Percentiles rank a stretch among this genome's conserved stretches.
Conservation (phyloP, 2,113 vertebrate species). For the Diphyllodes magnificus region DNA sequence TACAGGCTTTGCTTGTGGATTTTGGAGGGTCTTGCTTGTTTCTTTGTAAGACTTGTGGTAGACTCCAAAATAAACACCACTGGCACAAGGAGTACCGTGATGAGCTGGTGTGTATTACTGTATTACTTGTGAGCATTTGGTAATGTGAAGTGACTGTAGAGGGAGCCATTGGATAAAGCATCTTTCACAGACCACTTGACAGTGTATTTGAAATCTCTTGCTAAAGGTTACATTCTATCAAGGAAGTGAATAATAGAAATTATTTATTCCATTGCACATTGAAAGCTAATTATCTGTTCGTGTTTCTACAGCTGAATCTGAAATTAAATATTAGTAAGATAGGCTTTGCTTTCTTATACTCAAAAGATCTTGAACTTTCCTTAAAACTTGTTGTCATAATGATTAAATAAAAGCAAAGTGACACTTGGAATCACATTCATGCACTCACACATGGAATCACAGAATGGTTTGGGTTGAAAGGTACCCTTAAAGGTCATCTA, state of each 20-base stretch:
- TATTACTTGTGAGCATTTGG: background rate
- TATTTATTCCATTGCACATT: background rate
- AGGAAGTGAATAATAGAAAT: background rate
- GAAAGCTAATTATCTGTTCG: background rate
- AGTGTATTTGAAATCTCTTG: background rate
- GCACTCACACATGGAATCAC: background rate
- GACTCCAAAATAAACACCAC: background rate
- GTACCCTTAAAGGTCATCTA: background rate
- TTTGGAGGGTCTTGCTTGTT: background rate
- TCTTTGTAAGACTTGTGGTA: background rate
- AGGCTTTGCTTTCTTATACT: background rate
- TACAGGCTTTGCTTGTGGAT: background rate
- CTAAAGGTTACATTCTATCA: background rate
- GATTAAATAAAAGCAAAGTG: background rate
- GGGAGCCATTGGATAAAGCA: slow-evolving; percentile 25
- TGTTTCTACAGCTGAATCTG: background rate
- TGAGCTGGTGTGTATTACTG: background rate
- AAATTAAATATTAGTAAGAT: background rate
- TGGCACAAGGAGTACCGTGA: background rate
- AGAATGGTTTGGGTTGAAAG: background rate
- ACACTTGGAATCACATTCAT: background rate
- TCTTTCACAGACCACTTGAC: background rate
- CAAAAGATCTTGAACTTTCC: background rate
- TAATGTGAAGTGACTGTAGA: background rate
- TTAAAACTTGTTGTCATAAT: background rate